phyloP scores from a whole-genome alignment of 1,140 invertebrate genomes.

The Mamestra configurata region DNA sequence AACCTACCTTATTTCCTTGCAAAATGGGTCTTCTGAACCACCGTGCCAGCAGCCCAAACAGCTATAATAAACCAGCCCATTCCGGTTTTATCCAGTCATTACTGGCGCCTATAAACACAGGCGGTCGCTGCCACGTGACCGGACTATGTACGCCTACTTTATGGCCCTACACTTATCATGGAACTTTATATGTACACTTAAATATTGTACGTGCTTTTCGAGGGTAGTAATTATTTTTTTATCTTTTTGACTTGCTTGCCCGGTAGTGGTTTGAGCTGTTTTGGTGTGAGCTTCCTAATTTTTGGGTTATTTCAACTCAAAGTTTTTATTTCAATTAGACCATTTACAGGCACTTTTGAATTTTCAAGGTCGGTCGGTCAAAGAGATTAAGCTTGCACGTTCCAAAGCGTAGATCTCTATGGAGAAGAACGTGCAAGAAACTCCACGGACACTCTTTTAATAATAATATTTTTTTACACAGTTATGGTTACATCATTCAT shows the following conservation, averaged over 20 bases:
- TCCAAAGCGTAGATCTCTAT: no score
- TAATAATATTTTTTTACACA: no score
- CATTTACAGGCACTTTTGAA: no score
- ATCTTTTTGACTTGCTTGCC: neutral
- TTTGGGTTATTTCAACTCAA: no score
- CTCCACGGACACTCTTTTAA: no score
- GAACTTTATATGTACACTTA: conserved; percentile 50
- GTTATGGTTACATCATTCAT: no score
- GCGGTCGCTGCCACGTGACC: conserved; percentile 43
- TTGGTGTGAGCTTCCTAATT: neutral
- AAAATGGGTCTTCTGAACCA: conserved; percentile 10
- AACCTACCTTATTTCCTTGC: neutral
- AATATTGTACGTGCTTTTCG: conserved; percentile 50
- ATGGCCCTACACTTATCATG: conserved; percentile 50
- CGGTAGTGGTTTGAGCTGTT: no score
- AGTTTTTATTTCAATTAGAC: no score
- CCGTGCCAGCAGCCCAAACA: neutral
- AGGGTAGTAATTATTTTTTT: conserved; percentile 38
- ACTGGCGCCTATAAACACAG: conserved; percentile 47
- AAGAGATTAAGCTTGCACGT: no score
- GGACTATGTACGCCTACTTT: conserved; percentile 47
- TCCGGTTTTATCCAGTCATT: conserved; percentile 52
- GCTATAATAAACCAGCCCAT: conserved; percentile 45
- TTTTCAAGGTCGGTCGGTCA: no score
- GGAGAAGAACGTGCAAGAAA: no score